Evolutionary conservation across 2,113 vertebrate species (phyloP), one percentile per base, ranked within the genome.

Genomic region (Sapayoa aenigma): DNA sequence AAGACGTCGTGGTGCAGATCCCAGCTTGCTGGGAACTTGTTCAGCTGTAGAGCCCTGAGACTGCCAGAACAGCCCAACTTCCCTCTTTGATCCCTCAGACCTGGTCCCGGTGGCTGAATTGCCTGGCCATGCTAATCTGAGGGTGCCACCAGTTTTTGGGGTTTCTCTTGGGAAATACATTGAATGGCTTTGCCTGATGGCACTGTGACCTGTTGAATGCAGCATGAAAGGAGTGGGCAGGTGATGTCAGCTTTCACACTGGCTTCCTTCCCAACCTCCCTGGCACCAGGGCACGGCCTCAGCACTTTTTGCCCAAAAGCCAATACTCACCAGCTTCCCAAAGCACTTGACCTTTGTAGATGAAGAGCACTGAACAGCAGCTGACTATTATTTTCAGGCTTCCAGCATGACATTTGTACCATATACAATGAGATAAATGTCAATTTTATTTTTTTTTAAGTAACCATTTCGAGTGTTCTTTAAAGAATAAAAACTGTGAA

Each of bases 381-480:
- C 90, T 93, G 82, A 47, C 83, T 84, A 75, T 81, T 94, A 77
- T 84, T 89, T 91, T 55, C 84, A 84, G 59, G 56, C 81, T 96
- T 91, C 92, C 56, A 93, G 66, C 39, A 21, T 35, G 60, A 42
- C 56, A 83, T 77, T 95, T 74, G 24, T 80, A 30, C 59, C 67
- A 78, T 33, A 60, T 69, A 68, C 47, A 94, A 78, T 56, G 60
- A 96, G 82, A 95, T 75, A 76, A 79, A 73, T 94, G 84, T 82
- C 49, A 44, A 33, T 21, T 58, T n/a, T n/a, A n/a, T 6, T 13
- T 66, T 71, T 91, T 90, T 76, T 52, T 8, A 66, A 92, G 49
- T 49, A 90, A 85, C 44, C 31, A 16, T 79, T 68, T 50, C 63
- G 42, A 90, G 22, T 49, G 49, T 75, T 86, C 76, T 86, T 89